A percentile compares a stretch with the other conserved stretches of the same genome.
Evolutionary conservation across 2,113 vertebrate genomes (phyloP).

Genomic region (Clarias gariepinus): DNA sequence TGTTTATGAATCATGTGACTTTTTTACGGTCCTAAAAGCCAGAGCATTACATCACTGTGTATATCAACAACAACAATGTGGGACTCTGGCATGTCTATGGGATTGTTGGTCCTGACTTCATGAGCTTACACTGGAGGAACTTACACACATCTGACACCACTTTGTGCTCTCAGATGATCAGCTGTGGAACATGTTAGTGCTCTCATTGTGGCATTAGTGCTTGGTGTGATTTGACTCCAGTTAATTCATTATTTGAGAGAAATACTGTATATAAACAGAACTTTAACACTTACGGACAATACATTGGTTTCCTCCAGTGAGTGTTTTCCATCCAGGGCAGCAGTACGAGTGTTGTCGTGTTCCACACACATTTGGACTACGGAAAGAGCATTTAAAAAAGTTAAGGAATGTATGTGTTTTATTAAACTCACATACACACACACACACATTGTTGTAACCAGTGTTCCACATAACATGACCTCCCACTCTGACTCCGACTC

Average conservation of each 20-base stretch:
- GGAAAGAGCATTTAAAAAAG: constrained; percentile 32
- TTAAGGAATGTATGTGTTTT: not conserved
- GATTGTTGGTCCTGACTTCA: no score
- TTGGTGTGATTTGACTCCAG: not conserved
- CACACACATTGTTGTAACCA: not conserved
- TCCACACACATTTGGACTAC: constrained; percentile 95
- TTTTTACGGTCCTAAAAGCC: no score
- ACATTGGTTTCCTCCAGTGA: constrained; percentile 97
- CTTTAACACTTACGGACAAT: constrained; percentile 95
- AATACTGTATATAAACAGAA: not conserved
- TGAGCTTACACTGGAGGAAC: no score
- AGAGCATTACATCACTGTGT: no score
- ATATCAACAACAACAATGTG: no score
- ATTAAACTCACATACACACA: not conserved
- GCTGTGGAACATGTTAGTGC: not conserved
- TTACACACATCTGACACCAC: not conserved
- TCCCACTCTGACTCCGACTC: not conserved
- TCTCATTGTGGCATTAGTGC: not conserved
- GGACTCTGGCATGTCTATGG: no score
- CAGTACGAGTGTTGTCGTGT: constrained; percentile 93
- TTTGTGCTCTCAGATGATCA: not conserved
- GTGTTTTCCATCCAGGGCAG: constrained; percentile 98
- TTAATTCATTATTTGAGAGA: not conserved
- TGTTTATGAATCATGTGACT: no score
- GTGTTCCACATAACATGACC: not conserved